Conservation (phyloP, 2,797 vertebrate species). For the Anguilla anguilla region DNA sequence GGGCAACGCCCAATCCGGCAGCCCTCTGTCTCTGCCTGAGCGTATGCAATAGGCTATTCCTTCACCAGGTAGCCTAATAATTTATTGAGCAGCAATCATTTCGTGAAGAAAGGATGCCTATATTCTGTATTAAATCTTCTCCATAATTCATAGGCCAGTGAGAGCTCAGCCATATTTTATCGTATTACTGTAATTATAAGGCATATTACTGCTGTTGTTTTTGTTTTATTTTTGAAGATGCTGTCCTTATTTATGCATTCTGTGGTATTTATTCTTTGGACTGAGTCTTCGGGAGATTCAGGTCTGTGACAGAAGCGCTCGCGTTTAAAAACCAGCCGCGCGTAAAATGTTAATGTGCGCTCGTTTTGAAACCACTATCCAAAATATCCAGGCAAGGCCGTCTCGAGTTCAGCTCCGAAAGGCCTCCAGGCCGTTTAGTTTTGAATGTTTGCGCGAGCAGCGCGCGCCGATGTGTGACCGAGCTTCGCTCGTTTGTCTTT, state of each 20-base stretch:
- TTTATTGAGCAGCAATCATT: neutral
- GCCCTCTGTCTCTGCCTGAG: too few relatives aligned
- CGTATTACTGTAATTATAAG: neutral
- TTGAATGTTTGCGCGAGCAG: neutral
- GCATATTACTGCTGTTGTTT: neutral
- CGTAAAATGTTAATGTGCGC: neutral
- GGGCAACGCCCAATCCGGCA: too few relatives aligned
- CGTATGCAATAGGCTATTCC: neutral
- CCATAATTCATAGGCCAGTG: neutral
- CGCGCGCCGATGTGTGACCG: neutral
- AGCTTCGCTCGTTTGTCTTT: neutral
- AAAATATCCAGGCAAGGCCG: neutral
- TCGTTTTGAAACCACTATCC: neutral
- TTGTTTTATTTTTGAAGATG: neutral
- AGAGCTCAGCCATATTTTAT: neutral
- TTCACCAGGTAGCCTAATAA: neutral
- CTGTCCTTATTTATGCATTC: neutral
- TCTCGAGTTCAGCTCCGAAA: neutral
- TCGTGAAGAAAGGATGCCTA: neutral
- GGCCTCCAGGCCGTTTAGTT: neutral
- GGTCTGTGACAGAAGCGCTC: neutral
- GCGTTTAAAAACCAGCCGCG: neutral
- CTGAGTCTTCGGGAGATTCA: neutral
- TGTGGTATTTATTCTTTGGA: neutral
- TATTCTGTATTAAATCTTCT: neutral